phyloP scores from a whole-genome alignment of 2,797 vertebrate species.

The Eospalax fontanierii region DNA sequence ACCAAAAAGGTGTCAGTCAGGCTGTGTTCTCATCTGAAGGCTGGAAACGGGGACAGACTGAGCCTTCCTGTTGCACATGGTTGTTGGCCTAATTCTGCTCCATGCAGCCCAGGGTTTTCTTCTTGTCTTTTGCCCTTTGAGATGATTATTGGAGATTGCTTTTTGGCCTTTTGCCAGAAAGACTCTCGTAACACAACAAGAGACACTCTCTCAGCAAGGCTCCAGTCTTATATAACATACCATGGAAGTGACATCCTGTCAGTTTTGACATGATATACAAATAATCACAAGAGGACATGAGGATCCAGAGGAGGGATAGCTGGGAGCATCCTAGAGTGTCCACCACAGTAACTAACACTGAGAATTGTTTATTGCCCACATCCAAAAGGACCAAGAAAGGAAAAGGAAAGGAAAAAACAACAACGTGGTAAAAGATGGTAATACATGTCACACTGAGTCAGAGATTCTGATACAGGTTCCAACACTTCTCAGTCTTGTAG shows the following conservation, averaged over 20 bases:
- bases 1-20: neutral
- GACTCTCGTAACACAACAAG: neutral
- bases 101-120: neutral
- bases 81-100: neutral
- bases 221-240: neutral
- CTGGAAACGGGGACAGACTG: neutral
- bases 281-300: conserved; percentile 4
- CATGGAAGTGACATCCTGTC: neutral
- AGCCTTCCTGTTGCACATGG: neutral
- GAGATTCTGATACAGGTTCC: neutral
- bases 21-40: neutral
- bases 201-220: neutral
- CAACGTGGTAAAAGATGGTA: neutral
- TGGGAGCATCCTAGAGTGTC: neutral
- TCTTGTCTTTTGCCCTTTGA: neutral
- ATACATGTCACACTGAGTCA: neutral
- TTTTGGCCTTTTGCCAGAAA: neutral
- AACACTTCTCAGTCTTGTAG: neutral
- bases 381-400: neutral
- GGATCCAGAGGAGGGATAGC: neutral
- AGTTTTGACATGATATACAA: neutral
- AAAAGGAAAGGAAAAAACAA: neutral
- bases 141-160: neutral
- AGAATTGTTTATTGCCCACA: neutral
- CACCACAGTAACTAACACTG: neutral